Evolutionary conservation across 2,113 vertebrate genomes (phyloP), one percentile per base, ranked within the genome.

Genomic region (Murina feae): DNA sequence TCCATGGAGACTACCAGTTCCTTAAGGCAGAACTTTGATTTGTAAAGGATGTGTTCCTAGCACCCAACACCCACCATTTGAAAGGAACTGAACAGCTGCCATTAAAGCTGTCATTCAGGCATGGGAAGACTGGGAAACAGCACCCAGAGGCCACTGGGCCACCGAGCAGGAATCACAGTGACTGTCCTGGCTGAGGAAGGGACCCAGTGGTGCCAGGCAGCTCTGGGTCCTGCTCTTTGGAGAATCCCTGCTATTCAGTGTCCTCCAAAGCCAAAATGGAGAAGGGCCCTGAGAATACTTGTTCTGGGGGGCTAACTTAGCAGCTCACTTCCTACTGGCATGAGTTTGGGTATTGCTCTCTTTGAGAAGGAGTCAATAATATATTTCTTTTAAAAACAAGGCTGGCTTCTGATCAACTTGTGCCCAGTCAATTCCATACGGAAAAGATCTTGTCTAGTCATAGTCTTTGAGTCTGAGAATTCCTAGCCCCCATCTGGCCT

Each of bases 401-500:
- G 35, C 53, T 95, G 81, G 25, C 18, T 80, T 93, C 35, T 87
- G 32, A 63, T 78, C 28, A 65, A 9, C 60, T 60, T 60, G 81
- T 90, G n/a, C 47, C 37, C 60, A 60, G 47, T 94, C 51, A 65
- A 25, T 78, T 89, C 91, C 84, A 28, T 6, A 23, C 75, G 92
- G 58, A 39, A 86, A 53, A 91, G 80, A 86, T 75, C 81, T 87
- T 78, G 51, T 94, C 83, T 58, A 75, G 89, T 86, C 95, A 49
- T 32, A 53, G 63, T 47, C n/a, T 91, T 92, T 30, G 72, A 90
- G 90, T 89, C 93, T 96, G 94, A 86, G 90, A 95, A 89, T 84
- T 80, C 84, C 91, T 78, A 47, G 37, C 5, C 28, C 76, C 80
- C 71, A 68, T 93, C 93, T 82, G 95, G 95, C 75, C 84, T n/a